phyloP scores from a whole-genome alignment of 2,113 vertebrate species.

The Myrmophylax atrothorax region DNA sequence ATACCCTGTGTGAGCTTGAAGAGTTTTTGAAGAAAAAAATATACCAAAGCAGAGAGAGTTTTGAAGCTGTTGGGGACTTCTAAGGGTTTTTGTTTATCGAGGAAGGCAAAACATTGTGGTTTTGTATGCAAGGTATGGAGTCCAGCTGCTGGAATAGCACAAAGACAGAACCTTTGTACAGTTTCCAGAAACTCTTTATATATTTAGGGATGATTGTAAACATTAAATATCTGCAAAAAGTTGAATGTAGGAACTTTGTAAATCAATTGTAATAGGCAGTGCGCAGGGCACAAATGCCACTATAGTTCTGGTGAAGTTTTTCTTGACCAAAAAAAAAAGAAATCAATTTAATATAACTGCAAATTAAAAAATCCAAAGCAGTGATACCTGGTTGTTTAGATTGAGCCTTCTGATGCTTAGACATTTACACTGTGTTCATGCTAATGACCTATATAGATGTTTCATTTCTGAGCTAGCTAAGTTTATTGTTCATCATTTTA shows the following conservation, averaged over 20 bases:
- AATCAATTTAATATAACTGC: background rate
- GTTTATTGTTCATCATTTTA: background rate
- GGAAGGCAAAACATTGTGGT: background rate
- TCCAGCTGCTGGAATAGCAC: background rate
- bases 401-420: background rate
- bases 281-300: slow-evolving; percentile 58
- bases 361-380: background rate
- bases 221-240: background rate
- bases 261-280: background rate
- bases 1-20: background rate
- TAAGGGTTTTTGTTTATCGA: background rate
- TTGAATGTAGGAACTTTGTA: background rate
- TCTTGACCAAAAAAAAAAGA: background rate
- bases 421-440: background rate
- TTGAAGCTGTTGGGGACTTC: background rate
- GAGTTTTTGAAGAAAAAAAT: background rate
- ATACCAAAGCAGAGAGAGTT: background rate
- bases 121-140: background rate
- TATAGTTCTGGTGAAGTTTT: background rate
- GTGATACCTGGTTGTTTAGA: background rate
- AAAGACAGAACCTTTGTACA: background rate
- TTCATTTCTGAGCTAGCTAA: background rate
- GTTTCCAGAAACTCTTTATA: background rate
- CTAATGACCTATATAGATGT: background rate
- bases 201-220: background rate